These are phyloP conservation scores for Manis crassicaudata DNA, from an alignment of 2,797 vertebrate species.

Conservation along the genomic window DNA sequence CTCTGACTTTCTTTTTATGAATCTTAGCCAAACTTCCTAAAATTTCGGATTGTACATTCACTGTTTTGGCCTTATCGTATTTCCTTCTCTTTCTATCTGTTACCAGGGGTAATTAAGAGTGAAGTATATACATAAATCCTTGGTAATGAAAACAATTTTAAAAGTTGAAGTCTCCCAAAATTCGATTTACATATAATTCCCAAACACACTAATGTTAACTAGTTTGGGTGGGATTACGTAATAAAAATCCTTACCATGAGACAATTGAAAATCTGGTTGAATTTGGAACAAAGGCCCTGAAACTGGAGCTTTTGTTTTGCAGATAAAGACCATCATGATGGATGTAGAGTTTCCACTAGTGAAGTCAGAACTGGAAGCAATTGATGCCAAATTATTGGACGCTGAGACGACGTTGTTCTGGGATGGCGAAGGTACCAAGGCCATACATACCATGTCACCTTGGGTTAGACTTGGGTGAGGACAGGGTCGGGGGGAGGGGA, in stretches of 20 bases:
- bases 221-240: accelerated
- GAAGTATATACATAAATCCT: accelerated
- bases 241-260: background rate
- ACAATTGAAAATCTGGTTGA: background rate
- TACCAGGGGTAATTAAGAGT: background rate
- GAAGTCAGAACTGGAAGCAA: conserved; percentile 79
- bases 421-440: conserved; percentile 83
- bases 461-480: background rate
- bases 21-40: background rate
- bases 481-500: no score
- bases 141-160: background rate
- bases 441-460: accelerated
- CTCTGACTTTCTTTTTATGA: background rate
- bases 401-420: conserved; percentile 84
- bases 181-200: background rate
- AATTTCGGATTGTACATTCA: background rate
- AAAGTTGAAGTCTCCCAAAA: background rate
- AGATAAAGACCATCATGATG: conserved; percentile 82
- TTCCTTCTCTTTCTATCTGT: background rate
- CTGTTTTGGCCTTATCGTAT: accelerated
- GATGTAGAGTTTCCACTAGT: conserved; percentile 86
- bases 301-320: background rate
- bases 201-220: accelerated
- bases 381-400: conserved; percentile 74
- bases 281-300: background rate